Evolutionary conservation across 2,888 invertebrate genomes (phyloP), one percentile per base, ranked within the genome.

Genomic region (Timandra comae): DNA sequence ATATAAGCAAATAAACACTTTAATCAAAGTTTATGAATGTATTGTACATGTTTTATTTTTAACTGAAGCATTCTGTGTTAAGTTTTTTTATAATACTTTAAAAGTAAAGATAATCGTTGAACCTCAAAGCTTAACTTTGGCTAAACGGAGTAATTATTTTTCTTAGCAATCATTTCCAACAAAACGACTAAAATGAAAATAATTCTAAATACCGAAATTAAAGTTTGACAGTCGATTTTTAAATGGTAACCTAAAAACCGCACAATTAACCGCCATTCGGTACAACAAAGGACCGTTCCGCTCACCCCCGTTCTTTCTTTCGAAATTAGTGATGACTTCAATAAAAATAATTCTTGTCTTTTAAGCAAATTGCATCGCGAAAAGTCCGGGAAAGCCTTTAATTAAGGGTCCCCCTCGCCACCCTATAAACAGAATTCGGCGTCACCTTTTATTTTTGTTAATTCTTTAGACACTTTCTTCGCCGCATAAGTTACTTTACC

Each of bases 321-420:
- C 56, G 66, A 84, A 85, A 85, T 85, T 85, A 85, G 84, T 84
- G 85, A 85, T 85, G 85, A 82, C 85, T 85, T 84, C 85, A 85
- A 85, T 85, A 85, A 85, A 85, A 85, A 85, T 85, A 85, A 85
- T 85, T 85, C 85, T 81, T 82, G 84, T 85, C 85, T 84, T 85
- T 84, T 82, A 84, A 60, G 77, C 82, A 85, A 85, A 85, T 85
- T 85, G 85, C 85, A 82, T 82, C 80, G 81, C 78, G 79, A 80
- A 82, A 79, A 78, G 84, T 82, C 82, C 81, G 65, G 29, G 44
- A 81, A 85, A 82, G 81, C 85, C 82, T 85, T 85, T 82, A 85
- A 82, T 85, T 82, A 84, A 80, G 79, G 80, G 63, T 63, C 66
- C 63, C 75, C 78, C 74, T 69, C 59, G 56, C 63, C 71, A 71